Conservation (phyloP, 1,140 invertebrate genomes). For the Scaptomyza pallida region DNA sequence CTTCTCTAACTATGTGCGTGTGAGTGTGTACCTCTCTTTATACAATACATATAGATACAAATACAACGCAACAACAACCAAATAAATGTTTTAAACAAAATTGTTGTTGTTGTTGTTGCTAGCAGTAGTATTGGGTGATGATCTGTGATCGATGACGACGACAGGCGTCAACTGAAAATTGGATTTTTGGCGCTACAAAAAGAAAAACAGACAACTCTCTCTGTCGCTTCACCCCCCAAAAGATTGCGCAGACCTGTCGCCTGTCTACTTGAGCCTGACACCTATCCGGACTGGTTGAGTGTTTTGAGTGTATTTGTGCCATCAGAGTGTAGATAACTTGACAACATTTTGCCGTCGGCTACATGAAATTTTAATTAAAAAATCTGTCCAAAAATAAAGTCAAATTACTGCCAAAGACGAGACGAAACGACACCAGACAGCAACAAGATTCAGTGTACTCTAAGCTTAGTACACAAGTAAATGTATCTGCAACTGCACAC, state of each 20-base stretch:
- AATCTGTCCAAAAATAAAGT: constrained; percentile 76
- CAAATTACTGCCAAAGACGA: constrained; percentile 55
- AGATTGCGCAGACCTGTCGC: constrained; percentile 37
- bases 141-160: constrained; percentile 72
- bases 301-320: constrained; percentile 26
- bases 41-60: too few species aligned
- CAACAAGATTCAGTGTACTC: constrained; percentile 11
- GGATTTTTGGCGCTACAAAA: constrained; percentile 58
- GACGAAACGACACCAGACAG: too few species aligned
- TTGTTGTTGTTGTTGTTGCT: constrained; percentile 52
- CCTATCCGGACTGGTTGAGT: constrained; percentile 26
- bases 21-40: constrained; percentile 69
- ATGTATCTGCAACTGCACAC: constrained; percentile 45
- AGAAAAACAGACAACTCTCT: neutral
- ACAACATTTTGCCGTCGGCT: constrained; percentile 64
- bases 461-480: neutral
- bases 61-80: too few species aligned
- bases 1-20: constrained; percentile 43
- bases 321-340: constrained; percentile 33
- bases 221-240: too few species aligned
- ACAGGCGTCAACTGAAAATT: constrained; percentile 73
- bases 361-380: constrained; percentile 82
- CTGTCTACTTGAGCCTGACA: constrained; percentile 56
- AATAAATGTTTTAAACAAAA: constrained; percentile 31
- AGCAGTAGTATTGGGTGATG: constrained; percentile 50